A percentile compares a stretch with the other conserved stretches of the same genome.
These are phyloP conservation scores for Chloropsis cyanopogon DNA, from an alignment of 2,113 vertebrate species.

Conservation along the genomic window DNA sequence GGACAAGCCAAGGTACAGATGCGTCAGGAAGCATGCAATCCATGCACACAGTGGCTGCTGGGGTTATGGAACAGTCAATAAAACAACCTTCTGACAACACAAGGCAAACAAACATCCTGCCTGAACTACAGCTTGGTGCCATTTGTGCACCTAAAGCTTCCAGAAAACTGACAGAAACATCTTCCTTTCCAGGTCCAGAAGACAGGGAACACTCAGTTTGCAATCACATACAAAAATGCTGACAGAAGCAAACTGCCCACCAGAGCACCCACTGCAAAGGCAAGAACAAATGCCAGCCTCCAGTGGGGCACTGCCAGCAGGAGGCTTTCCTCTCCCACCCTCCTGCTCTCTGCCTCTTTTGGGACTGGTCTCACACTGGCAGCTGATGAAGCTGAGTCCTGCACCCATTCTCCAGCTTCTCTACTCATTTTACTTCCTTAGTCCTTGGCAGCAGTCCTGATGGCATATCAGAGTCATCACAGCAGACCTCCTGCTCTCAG, in stretches of 20 bases:
- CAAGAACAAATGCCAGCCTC: not conserved
- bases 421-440: not conserved
- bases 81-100: fast-evolving
- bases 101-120: not conserved
- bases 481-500: not conserved
- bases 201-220: not conserved
- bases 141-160: not conserved
- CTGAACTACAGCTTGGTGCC: not conserved
- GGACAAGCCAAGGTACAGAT: not conserved
- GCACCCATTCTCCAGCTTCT: not conserved
- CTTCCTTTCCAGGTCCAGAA: not conserved
- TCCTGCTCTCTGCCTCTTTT: not conserved
- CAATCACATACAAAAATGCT: not conserved
- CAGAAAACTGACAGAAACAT: not conserved
- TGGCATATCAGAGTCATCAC: fast-evolving
- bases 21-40: not conserved
- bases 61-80: not conserved
- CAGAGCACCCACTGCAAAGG: fast-evolving
- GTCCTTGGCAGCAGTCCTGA: not conserved
- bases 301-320: fast-evolving
- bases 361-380: not conserved
- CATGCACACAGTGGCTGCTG: not conserved
- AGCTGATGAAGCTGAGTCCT: fast-evolving
- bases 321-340: not conserved
- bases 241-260: not conserved